These are phyloP conservation scores for Orthosia gothica DNA, from an alignment of 2,888 invertebrate genomes.

Conservation along the genomic window DNA sequence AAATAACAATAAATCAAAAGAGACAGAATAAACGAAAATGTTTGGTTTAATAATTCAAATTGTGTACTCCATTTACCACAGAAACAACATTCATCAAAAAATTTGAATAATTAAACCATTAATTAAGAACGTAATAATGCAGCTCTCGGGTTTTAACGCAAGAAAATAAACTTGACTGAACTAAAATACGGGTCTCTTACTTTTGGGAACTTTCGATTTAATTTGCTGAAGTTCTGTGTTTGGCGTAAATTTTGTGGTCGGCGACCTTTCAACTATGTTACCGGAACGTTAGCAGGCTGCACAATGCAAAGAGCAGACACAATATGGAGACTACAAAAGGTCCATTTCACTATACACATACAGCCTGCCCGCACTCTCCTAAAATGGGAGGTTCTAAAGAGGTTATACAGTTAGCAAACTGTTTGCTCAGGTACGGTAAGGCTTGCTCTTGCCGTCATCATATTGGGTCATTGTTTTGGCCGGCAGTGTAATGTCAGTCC, in stretches of 20 bases:
- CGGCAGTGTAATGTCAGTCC: background rate
- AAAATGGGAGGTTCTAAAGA: conserved; percentile 25
- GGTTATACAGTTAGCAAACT: conserved; percentile 29
- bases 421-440: conserved; percentile 10
- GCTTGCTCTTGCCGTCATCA: background rate
- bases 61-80: conserved; percentile 20
- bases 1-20: conserved; percentile 42
- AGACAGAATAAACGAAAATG: conserved; percentile 10
- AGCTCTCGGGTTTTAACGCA: conserved; percentile 38
- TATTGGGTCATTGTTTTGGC: conserved; percentile 16
- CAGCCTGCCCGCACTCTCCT: background rate
- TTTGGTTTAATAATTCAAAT: conserved; percentile 39
- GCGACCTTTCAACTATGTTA: conserved; percentile 52
- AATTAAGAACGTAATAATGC: conserved; percentile 44
- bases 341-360: conserved; percentile 14
- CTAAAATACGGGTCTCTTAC: conserved; percentile 36
- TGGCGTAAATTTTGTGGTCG: conserved; percentile 44
- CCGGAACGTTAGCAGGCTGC: conserved; percentile 29
- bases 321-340: conserved; percentile 41
- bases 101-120: conserved; percentile 59
- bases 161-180: conserved; percentile 47
- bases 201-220: conserved; percentile 54
- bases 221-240: conserved; percentile 49
- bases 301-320: conserved; percentile 18
- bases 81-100: conserved; percentile 41